phyloP scores from a whole-genome alignment of 2,113 vertebrate species.

The Heliornis fulica region DNA sequence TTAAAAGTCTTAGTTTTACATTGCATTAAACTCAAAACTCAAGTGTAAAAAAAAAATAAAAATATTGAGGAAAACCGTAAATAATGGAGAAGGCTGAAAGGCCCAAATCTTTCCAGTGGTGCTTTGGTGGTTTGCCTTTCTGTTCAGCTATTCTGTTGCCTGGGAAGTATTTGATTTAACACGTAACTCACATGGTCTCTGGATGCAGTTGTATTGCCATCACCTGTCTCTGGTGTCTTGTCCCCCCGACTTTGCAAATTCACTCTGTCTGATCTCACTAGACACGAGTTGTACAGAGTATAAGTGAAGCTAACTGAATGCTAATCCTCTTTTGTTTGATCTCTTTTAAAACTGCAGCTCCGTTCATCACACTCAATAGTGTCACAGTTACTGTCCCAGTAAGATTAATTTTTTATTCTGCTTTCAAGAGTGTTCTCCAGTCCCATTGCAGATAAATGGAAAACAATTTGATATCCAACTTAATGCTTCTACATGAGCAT shows the following conservation, averaged over 20 bases:
- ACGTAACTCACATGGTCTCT: accelerated
- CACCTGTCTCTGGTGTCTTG: background rate
- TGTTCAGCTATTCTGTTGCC: background rate
- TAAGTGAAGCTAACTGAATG: background rate
- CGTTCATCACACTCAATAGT: background rate
- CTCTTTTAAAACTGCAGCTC: background rate
- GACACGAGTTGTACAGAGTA: background rate
- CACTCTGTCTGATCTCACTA: background rate
- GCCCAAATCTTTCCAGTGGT: background rate
- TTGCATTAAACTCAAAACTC: background rate
- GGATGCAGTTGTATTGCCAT: background rate
- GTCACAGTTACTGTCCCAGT: background rate
- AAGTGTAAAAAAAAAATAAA: background rate
- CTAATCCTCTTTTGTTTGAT: background rate
- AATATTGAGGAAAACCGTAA: background rate
- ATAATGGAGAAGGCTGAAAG: background rate
- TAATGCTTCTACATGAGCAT: background rate
- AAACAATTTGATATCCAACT: background rate
- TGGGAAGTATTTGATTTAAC: background rate
- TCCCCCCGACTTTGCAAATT: background rate
- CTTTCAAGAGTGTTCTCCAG: background rate
- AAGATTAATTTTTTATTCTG: background rate
- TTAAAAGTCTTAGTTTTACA: background rate
- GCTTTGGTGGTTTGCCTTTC: background rate
- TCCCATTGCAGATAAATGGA: background rate